Evolutionary conservation across 2,888 invertebrate genomes (phyloP), one percentile per base, ranked within the genome.

Genomic region (Holacanthella duospinosa): DNA sequence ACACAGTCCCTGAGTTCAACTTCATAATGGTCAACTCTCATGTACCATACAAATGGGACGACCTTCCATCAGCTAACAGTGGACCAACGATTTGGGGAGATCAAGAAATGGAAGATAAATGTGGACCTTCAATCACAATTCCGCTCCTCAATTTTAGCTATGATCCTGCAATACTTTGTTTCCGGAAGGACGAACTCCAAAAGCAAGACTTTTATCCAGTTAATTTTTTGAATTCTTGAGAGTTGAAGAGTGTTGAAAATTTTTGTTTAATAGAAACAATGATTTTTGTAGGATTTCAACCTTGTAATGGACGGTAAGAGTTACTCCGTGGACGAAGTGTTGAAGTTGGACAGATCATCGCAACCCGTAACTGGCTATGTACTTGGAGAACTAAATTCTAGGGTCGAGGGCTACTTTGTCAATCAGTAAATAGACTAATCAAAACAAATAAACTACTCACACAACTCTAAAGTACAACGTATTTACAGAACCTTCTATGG

Each of bases 291-390:
- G 48, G 48, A 21, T n/a, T 48, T 48, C 21, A 9, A 48, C 12
- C 48, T 48, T 48, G 48, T 16, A 48, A 48, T 48, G 48, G 48
- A 48, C 21, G 48, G 48, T 4, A 48, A 48, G 21, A 48, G 16
- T 4, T 48, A 48, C 21, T 48, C 21, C 4, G 48, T 48, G 21
- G 48, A 48, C 12, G 19, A 48, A 21, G 48, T 21, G 6, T 4
- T 48, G 19, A 21, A 48, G 21, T 21, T 48, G 48, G 48, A 48
- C 21, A 9, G 48, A 4, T 48, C 48, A 21, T 48, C 48, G 4
- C 48, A 48, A 48, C 48, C 48, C 4, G 48, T 48, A 4, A 48
- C 48, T 48, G 48, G 48, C 48, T 48, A 48, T 21, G 48, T 48
- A 4, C 48, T 48, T n/a, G 48, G 48, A 4, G 19, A 48, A 21